Base-by-base conservation (phyloP, 2,113 vertebrate species). In the Ginglymostoma cirratum region DNA sequence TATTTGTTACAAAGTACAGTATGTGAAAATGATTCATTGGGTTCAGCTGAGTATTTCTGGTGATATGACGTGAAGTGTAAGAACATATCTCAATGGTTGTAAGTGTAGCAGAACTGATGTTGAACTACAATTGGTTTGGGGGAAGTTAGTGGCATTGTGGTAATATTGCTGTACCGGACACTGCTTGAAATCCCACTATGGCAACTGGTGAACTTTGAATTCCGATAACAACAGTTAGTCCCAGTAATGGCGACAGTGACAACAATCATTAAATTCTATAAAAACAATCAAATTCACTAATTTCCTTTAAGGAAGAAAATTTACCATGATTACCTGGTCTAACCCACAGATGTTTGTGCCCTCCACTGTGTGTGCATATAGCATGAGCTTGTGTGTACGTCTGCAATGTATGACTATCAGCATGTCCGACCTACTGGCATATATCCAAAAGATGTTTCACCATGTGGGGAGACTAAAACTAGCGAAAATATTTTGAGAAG, bases 1-100 rank as follows among this genome's bases (percentile, higher is more conserved):
- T 90, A 34, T 61, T 87, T 52, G 24, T 52, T 87, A 15, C 45
- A 87, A 90, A 90, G 15, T 61, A 21, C 7, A 19, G 30, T 65
- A 38, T 34, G 27, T 92, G 34, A 92, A n/a, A 66, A 66, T 66
- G 55, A 65, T 38, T 92, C 61, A 8, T 17, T 66, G 34, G 24
- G 5, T 93, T 93, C n/a, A 66, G 34, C 87, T 92, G 87, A n/a
- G 89, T 66, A n/a, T 93, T 93, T 83, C 80, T 83, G 80, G 17
- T 42, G 17, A 83, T 42, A 8, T 23, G 30, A 76, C 34, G 0
- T 93, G 38, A 66, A 93, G 61, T n/a, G 15, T 15, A 92, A 83
- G 38, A 83, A 2, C 38, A 45, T 19, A 45, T 83, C 80, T 21
- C 80, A 7, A 83, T 80, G 2, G n/a, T 66, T 66, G n/a, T 55